Base-by-base conservation (phyloP, 2,888 invertebrate genomes). In the Plebejus anna region DNA sequence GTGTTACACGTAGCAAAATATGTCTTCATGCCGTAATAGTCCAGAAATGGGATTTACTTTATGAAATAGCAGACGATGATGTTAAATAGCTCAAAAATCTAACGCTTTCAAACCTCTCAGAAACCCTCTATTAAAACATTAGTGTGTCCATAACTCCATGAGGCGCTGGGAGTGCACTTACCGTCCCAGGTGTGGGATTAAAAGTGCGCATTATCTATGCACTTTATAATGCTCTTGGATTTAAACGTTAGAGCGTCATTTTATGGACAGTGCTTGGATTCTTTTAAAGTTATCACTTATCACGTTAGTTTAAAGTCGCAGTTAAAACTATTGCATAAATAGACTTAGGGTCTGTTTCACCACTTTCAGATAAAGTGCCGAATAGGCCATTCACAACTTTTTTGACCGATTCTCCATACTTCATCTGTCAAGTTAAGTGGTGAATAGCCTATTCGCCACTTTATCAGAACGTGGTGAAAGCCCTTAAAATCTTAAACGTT, bases 151-250 rank as follows among this genome's bases (percentile, higher is more conserved):
- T 76, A 76, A 76, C 71, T 72, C 76, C 38, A 36, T 55, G 42
- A 72, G 36, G 59, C 55, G 59, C 72, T 71, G 57, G 57, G 70
- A 76, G 76, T 89, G 91, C 91, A 90, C 91, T 91, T 90, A 90
- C 81, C 79, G 88, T 82, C 86, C 80, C 91, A 90, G 91, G 89
- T 90, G 91, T 84, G 82, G 81, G 84, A 88, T 88, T 89, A 88
- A 90, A 88, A 90, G 88, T 89, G 88, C 84, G 87, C 79, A 84
- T 80, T 80, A 81, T 81, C 80, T 73, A 16, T 75, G 36, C 77
- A 73, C 76, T 75, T 78, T 76, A 70, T 76, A 72, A 75, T 70
- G 79, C 79, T 76, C 77, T 77, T 76, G 75, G 79, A 78, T 77
- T 77, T 77, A 75, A 36, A 38, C n/a, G 38, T 32, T 51, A 42